Base-by-base conservation (phyloP, 2,888 invertebrate genomes). In the Drosophila quinaria region DNA sequence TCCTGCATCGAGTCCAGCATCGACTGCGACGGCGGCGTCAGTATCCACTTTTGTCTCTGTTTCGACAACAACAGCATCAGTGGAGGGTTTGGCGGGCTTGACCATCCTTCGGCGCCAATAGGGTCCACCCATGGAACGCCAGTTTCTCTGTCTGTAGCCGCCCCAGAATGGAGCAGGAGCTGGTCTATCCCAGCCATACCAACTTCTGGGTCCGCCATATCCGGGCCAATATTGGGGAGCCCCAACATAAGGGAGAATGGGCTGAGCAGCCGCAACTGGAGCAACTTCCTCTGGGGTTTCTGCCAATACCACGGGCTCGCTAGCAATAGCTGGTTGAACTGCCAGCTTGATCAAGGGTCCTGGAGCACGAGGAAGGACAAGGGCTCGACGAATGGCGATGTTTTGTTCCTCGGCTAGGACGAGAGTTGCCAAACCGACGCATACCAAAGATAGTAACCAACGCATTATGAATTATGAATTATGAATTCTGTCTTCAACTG, bases 391-490 rank as follows among this genome's bases (percentile, higher is more conserved):
- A 1, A 52, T 51, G 4, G 42, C 29, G 29, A 51, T 31, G 41
- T 52, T 51, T 9, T 69, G 41, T 10, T 35, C 17, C 49, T 59
- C 41, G 15, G 69, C 62, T 13, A 60, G 33, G 29, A 64, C 81
- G 29, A 74, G 22, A 9, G 84, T 60, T 33, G 78, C 41, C 46
- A 83, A 17, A 42, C 66, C 51, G 54, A 80, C 47, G 52, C 83
- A 58, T 41, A 64, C 69, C 69, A 87, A 51, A 41, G 78, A 68
- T 22, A 59, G 58, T 19, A 83, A 56, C 44, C 70, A 65, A 68
- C 78, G 73, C 84, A 86, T 89, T 67, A 69, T 69, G 35, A 39
- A 37, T 89, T 67, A 69, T 69, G 35, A 39, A 37, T 68, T 22
- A 52, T 67, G 54, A 70, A 49, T 69, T 63, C 66, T 51, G 39